Evolutionary conservation across 1,140 invertebrate genomes (phyloP).

Genomic region (Phymorhynchus buccinoides): DNA sequence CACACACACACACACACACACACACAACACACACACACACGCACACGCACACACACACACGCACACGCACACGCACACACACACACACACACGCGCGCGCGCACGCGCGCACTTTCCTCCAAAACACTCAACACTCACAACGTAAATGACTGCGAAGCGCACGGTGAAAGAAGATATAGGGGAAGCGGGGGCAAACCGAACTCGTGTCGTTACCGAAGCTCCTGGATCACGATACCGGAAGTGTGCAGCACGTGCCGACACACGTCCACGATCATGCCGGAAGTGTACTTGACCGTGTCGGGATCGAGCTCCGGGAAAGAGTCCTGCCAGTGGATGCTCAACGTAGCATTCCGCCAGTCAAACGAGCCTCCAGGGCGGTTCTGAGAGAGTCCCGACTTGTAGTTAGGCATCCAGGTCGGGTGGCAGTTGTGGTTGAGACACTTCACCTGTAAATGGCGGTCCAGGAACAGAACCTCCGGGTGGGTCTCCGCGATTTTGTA

Average conservation of each 20-base stretch:
- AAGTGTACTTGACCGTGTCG: slow-evolving; percentile 54
- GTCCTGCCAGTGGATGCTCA: slow-evolving; percentile 48
- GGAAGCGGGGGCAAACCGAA: not conserved
- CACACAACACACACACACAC: not conserved
- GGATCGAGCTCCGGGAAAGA: slow-evolving; percentile 48
- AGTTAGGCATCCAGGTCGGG: slow-evolving; percentile 50
- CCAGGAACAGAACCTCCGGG: slow-evolving; percentile 36
- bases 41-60: not conserved
- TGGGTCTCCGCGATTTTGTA: slow-evolving; percentile 47
- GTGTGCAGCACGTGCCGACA: slow-evolving; percentile 42
- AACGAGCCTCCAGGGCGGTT: slow-evolving; percentile 43
- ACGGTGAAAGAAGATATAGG: not conserved
- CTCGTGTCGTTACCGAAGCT: slow-evolving; percentile 25
- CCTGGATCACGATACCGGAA: slow-evolving; percentile 43
- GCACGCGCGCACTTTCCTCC: not conserved
- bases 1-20: slow-evolving; percentile 26
- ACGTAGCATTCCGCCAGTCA: slow-evolving; percentile 49
- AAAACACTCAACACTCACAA: not conserved
- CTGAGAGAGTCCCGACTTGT: slow-evolving; percentile 41
- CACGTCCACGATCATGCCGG: slow-evolving; percentile 47
- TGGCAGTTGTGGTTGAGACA: slow-evolving; percentile 53
- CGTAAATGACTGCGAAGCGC: not conserved
- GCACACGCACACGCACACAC: not conserved
- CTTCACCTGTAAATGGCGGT: slow-evolving; percentile 50
- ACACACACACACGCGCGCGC: not conserved